phyloP scores from a whole-genome alignment of 2,797 vertebrate genomes.

The Morus bassanus region DNA sequence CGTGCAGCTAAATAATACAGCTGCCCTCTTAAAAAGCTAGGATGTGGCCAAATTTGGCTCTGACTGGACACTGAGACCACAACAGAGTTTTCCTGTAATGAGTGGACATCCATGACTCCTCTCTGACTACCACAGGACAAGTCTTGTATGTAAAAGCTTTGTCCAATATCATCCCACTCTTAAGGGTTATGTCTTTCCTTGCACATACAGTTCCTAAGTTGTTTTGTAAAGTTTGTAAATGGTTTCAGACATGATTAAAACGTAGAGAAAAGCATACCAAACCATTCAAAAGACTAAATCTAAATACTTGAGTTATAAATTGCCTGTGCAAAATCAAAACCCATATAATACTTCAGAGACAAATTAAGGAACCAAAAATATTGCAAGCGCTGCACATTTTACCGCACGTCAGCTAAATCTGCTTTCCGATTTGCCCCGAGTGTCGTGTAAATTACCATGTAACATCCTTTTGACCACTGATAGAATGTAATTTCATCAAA shows the following conservation, averaged over 20 bases:
- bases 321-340: background rate
- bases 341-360: background rate
- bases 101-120: accelerated
- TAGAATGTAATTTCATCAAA: conserved; percentile 6
- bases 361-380: conserved; percentile 10
- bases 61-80: background rate
- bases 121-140: background rate
- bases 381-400: background rate
- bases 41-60: background rate
- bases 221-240: background rate
- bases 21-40: background rate
- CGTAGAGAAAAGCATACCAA: accelerated
- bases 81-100: background rate
- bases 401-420: background rate
- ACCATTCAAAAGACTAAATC: background rate
- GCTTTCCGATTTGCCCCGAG: background rate
- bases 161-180: background rate
- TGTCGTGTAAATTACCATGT: background rate
- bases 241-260: background rate
- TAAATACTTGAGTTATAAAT: background rate
- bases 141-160: background rate
- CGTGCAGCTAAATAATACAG: background rate
- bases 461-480: background rate
- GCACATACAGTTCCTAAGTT: background rate
- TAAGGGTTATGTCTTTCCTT: background rate